Conservation (phyloP, 2,888 invertebrate species). For the Microplitis manilae region DNA sequence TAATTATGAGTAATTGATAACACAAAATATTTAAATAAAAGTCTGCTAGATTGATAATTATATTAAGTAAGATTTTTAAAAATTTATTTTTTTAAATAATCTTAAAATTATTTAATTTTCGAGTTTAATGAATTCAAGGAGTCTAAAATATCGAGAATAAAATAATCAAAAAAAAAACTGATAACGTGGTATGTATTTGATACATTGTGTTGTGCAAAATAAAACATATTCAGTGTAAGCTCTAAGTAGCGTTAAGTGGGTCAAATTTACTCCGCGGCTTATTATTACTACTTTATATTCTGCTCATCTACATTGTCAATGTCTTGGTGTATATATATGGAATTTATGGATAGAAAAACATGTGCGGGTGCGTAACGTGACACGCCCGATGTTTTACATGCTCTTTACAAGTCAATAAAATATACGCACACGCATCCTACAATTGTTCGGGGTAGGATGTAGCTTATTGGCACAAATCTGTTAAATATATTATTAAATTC, state of each 20-base stretch:
- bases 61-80: too few species aligned
- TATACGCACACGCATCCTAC: conserved; percentile 28
- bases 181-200: too few species aligned
- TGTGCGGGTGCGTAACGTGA: conserved; percentile 16
- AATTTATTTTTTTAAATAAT: too few species aligned
- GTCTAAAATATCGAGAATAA: too few species aligned
- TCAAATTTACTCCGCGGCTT: conserved; percentile 69
- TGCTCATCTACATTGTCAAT: conserved; percentile 36
- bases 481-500: conserved; percentile 62
- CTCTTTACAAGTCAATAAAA: conserved; percentile 28
- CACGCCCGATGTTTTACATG: conserved; percentile 28
- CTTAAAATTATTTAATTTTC: too few species aligned
- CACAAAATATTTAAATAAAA: too few species aligned
- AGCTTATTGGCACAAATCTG: conserved; percentile 69
- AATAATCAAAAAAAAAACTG: too few species aligned
- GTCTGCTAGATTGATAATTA: too few species aligned
- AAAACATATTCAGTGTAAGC: conserved; percentile 70
- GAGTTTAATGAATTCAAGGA: too few species aligned
- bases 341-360: not conserved
- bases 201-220: conserved; percentile 64
- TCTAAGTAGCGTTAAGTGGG: conserved; percentile 71
- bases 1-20: too few species aligned
- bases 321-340: conserved; percentile 17
- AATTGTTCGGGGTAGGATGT: conserved; percentile 61
- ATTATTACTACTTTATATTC: conserved; percentile 68